Evolutionary conservation across 2,888 invertebrate species (phyloP).

Genomic region (Tethea ocularis): DNA sequence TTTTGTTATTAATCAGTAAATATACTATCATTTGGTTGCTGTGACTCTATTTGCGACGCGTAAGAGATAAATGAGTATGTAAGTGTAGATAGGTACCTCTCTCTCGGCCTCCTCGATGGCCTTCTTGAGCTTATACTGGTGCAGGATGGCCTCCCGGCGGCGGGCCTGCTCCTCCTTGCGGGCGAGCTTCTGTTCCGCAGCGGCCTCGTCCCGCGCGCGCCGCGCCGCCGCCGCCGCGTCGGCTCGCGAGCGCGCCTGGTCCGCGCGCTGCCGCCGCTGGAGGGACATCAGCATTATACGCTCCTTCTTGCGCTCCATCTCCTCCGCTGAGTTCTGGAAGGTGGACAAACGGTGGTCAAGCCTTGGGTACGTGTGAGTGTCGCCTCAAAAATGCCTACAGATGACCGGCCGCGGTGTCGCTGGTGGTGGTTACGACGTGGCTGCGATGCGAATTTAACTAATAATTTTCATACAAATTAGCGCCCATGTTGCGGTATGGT

Average conservation of each 20-base stretch:
- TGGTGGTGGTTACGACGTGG: no score
- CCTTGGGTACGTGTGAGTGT: no score
- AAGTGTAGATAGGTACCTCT: conserved; percentile 82
- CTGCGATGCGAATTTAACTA: no score
- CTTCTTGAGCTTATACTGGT: conserved; percentile 96
- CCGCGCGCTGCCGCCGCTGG: conserved; percentile 95
- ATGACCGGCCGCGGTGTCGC: no score
- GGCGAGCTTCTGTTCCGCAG: conserved; percentile 88
- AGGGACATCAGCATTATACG: conserved; percentile 94
- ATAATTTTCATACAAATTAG: no score
- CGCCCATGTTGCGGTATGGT: no score
- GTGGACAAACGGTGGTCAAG: no score
- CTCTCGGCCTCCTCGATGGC: conserved; percentile 95
- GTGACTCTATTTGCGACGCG: no score
- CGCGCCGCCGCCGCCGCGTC: conserved; percentile 88
- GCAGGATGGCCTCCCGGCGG: conserved; percentile 94
- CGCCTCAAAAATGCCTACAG: no score
- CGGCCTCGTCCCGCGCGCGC: conserved; percentile 89
- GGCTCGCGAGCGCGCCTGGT: conserved; percentile 92
- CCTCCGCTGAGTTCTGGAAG: conserved; percentile 91
- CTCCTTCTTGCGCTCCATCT: conserved; percentile 97
- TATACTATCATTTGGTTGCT: no score
- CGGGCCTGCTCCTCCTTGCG: conserved; percentile 93
- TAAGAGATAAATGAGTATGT: no score
- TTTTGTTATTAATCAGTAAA: no score